phyloP scores from a whole-genome alignment of 2,797 vertebrate species.

The Tapirus indicus region DNA sequence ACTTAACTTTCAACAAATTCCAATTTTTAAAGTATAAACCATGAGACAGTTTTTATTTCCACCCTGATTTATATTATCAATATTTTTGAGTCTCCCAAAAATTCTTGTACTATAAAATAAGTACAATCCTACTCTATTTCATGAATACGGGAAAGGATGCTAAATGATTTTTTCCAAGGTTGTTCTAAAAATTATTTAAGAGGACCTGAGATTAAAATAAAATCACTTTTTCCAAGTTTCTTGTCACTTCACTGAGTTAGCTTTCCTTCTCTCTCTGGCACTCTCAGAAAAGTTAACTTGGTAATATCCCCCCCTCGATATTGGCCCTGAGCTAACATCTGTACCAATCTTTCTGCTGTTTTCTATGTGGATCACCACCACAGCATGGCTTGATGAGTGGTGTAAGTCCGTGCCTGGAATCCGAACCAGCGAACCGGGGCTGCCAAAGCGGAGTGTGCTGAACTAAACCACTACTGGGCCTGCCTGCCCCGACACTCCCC shows the following conservation, averaged over 20 bases:
- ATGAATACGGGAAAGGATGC: neutral
- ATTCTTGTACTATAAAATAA: neutral
- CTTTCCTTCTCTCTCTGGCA: neutral
- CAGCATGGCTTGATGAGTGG: too few relatives aligned
- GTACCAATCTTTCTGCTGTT: too few relatives aligned
- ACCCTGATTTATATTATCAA: neutral
- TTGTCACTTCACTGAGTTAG: neutral
- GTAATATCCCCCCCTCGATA: neutral
- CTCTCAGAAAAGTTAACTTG: neutral
- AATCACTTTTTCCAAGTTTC: neutral
- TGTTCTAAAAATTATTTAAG: conserved; percentile 10
- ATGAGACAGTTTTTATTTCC: neutral
- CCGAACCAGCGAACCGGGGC: too few relatives aligned
- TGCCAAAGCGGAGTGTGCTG: too few relatives aligned
- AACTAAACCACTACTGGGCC: too few relatives aligned
- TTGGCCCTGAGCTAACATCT: too few relatives aligned
- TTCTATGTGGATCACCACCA: too few relatives aligned
- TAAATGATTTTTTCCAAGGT: conserved; percentile 11
- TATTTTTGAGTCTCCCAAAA: neutral
- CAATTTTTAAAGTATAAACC: neutral
- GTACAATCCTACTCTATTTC: neutral
- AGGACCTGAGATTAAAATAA: neutral
- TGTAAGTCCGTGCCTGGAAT: too few relatives aligned
- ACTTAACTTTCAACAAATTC: conserved; percentile 4
- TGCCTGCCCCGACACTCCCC: neutral